Evolutionary conservation across 1,140 invertebrate genomes (phyloP).

Genomic region (Lordiphosa mommai): DNA sequence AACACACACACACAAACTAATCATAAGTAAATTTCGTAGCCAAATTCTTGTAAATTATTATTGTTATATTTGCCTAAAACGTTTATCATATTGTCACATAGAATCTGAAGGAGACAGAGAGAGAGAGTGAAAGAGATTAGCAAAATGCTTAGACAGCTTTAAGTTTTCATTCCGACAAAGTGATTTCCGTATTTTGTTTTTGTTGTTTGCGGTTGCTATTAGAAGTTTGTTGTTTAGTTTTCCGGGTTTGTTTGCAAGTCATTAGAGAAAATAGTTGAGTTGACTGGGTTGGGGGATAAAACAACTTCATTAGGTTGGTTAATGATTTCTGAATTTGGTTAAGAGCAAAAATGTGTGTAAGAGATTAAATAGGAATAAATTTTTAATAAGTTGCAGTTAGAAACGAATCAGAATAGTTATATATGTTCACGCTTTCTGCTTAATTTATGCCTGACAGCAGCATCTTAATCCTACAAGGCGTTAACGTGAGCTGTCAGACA

Average conservation of each 20-base stretch:
- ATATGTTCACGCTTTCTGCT: too few species aligned
- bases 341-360: slow-evolving; percentile 13
- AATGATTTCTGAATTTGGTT: slow-evolving; percentile 25
- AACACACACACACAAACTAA: slow-evolving; percentile 18
- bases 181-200: slow-evolving; percentile 18
- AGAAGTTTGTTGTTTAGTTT: slow-evolving; percentile 19
- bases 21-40: slow-evolving; percentile 16
- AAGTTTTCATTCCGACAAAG: slow-evolving; percentile 13
- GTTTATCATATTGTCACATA: slow-evolving; percentile 42
- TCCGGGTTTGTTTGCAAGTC: slow-evolving; percentile 49
- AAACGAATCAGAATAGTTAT: too few species aligned
- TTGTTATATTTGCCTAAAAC: slow-evolving; percentile 39
- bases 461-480: slow-evolving; percentile 60
- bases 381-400: too few species aligned
- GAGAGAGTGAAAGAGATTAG: slow-evolving; percentile 36
- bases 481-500: slow-evolving; percentile 52
- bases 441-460: slow-evolving; percentile 68
- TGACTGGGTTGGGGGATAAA: slow-evolving; percentile 13
- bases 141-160: slow-evolving; percentile 35
- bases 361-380: not conserved
- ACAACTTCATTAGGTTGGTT: slow-evolving; percentile 37
- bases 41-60: slow-evolving; percentile 26
- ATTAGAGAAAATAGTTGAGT: slow-evolving; percentile 41
- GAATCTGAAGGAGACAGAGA: not conserved
- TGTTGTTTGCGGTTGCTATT: slow-evolving; percentile 14